phyloP scores from a whole-genome alignment of 2,113 vertebrate genomes.

The Oncorhynchus gorbuscha region DNA sequence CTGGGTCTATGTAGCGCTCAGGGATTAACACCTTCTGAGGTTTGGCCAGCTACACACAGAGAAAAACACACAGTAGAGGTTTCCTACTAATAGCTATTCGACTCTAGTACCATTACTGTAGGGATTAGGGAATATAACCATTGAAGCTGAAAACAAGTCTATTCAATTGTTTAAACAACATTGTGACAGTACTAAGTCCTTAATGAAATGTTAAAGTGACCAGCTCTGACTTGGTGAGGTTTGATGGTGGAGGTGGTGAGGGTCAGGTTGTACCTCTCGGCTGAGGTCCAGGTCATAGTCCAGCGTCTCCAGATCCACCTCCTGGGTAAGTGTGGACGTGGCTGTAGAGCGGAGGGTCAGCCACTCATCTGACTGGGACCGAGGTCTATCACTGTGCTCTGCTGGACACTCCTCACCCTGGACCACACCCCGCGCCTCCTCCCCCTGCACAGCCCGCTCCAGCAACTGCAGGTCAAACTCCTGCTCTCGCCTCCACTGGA shows the following conservation, averaged over 20 bases:
- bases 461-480: conserved; percentile 98
- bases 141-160: not conserved
- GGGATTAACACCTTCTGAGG: conserved; percentile 93
- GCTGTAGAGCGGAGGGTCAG: conserved; percentile 78
- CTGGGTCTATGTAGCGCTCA: conserved; percentile 89
- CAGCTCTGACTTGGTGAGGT: not conserved
- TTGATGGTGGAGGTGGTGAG: not conserved
- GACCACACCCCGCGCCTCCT: conserved; percentile 72
- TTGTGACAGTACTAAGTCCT: too few relatives aligned
- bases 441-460: conserved; percentile 86
- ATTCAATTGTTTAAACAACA: too few relatives aligned
- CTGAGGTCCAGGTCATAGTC: conserved; percentile 92
- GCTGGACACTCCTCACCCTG: conserved; percentile 82
- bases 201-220: too few relatives aligned
- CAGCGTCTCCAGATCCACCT: conserved; percentile 86
- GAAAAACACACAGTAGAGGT: not conserved
- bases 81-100: not conserved
- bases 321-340: conserved; percentile 69
- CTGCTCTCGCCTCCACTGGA: conserved; percentile 96
- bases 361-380: conserved; percentile 82
- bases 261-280: conserved; percentile 84
- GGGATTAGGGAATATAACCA: not conserved
- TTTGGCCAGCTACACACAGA: conserved; percentile 79
- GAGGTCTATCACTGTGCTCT: conserved; percentile 69
- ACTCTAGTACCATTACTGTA: not conserved